Conservation (phyloP, 1,140 invertebrate genomes). For the Cryptotermes secundus region DNA sequence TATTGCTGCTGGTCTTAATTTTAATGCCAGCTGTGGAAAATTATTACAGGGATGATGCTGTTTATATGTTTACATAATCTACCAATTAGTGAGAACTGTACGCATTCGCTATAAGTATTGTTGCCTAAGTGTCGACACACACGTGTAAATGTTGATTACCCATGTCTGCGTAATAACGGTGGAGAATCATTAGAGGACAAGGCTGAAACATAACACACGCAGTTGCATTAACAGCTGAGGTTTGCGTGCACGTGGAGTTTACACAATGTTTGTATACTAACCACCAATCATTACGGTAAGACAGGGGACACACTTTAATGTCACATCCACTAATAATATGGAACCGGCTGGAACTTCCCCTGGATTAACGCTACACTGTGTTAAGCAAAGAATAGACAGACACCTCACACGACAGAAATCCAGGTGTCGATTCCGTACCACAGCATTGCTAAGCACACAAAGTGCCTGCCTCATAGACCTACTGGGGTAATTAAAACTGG, state of each 20-base stretch:
- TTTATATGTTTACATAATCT: not conserved
- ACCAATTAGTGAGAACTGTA: not conserved
- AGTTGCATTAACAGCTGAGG: not conserved
- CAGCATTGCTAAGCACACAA: too few species aligned
- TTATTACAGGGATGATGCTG: too few species aligned
- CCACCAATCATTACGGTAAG: conserved; percentile 2
- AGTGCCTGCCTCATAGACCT: too few species aligned
- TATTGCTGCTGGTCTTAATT: too few species aligned
- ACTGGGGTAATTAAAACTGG: too few species aligned
- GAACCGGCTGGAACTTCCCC: not conserved
- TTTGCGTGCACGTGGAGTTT: not conserved
- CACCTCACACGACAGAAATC: too few species aligned
- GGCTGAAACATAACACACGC: not conserved
- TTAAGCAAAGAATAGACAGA: too few species aligned
- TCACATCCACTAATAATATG: not conserved
- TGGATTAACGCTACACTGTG: not conserved
- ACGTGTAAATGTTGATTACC: not conserved
- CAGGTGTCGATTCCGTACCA: too few species aligned
- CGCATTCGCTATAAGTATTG: not conserved
- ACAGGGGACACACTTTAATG: not conserved
- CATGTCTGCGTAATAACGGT: not conserved
- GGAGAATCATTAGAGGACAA: not conserved
- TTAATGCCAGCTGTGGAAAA: too few species aligned
- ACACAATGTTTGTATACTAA: not conserved
- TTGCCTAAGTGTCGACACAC: not conserved